These are phyloP conservation scores for Crocidura indochinensis DNA, from an alignment of 2,797 vertebrate genomes.

Conservation along the genomic window DNA sequence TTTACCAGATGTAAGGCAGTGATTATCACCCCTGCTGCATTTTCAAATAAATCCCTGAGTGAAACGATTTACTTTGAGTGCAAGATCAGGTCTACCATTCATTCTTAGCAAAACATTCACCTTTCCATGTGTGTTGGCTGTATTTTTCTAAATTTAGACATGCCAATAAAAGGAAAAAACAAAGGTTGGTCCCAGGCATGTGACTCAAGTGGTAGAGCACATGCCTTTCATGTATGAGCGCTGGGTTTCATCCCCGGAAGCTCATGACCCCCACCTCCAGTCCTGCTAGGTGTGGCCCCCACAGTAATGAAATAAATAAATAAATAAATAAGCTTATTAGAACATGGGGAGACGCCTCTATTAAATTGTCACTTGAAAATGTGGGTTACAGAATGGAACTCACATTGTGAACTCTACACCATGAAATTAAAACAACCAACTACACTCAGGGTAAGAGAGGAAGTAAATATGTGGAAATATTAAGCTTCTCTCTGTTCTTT, in stretches of 20 bases:
- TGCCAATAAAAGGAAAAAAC: not conserved
- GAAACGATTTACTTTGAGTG: not conserved
- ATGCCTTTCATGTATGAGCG: not conserved
- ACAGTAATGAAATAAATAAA: no score
- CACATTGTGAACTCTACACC: rapidly evolving
- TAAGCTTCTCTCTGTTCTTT: not conserved
- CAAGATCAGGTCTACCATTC: not conserved
- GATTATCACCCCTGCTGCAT: rapidly evolving
- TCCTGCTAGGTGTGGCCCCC: no score
- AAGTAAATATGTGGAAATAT: not conserved
- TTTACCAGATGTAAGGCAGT: not conserved
- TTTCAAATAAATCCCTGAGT: no score
- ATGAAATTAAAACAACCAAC: rapidly evolving
- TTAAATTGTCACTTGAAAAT: not conserved
- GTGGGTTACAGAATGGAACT: no score
- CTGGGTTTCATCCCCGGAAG: not conserved
- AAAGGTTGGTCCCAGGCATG: not conserved
- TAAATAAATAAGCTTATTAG: no score
- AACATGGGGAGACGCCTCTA: not conserved
- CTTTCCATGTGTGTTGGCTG: not conserved
- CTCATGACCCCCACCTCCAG: not conserved
- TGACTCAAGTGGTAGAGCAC: not conserved
- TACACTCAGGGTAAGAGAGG: not conserved
- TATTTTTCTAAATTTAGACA: not conserved
- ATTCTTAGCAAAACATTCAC: not conserved